Evolutionary conservation across 2,797 vertebrate genomes (phyloP).

Genomic region (Lindbergichthys nudifrons): DNA sequence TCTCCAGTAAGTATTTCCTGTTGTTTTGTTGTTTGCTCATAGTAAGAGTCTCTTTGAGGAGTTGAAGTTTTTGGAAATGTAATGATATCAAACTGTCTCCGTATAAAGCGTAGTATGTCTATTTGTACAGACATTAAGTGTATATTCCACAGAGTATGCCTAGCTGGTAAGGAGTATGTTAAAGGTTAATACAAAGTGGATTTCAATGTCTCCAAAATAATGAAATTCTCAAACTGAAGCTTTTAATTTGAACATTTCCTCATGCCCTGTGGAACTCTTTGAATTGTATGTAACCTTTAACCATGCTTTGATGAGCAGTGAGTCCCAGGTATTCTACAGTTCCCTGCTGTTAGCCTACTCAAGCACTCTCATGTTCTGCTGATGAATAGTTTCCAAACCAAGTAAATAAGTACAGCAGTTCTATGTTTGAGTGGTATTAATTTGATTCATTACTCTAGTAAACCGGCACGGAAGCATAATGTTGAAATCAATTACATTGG

Average conservation of each 20-base stretch:
- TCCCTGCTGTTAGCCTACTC: constrained; percentile 9
- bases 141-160: background rate
- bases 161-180: background rate
- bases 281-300: constrained; percentile 28
- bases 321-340: constrained; percentile 29
- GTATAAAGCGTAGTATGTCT: background rate
- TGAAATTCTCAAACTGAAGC: background rate
- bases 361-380: constrained; percentile 30
- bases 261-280: background rate
- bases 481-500: constrained; percentile 45
- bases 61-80: background rate
- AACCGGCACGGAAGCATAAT: constrained; percentile 28
- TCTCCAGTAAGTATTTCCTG: constrained; percentile 91
- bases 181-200: background rate
- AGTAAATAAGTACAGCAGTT: constrained; percentile 7
- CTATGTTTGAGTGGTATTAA: constrained; percentile 29
- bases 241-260: constrained; percentile 8
- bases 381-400: constrained; percentile 35
- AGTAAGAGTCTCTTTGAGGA: background rate
- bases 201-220: background rate
- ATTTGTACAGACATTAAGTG: background rate
- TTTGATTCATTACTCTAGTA: constrained; percentile 38
- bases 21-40: constrained; percentile 13
- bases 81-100: background rate
- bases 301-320: constrained; percentile 17